Base-by-base conservation (phyloP, 1,140 invertebrate species). In the Drosophila nebulosa region DNA sequence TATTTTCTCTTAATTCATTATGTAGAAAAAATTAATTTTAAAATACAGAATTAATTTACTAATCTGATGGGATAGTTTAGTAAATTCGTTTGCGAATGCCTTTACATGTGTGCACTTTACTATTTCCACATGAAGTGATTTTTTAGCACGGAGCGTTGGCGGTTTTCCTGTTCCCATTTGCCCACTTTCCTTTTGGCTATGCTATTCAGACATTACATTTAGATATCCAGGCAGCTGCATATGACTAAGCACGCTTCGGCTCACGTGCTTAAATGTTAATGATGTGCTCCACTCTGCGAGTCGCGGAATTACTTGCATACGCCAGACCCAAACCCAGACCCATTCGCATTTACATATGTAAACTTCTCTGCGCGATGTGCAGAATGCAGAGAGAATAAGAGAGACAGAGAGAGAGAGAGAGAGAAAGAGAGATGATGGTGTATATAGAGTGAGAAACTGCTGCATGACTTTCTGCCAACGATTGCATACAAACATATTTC, bases 221-320 rank as follows among this genome's bases (percentile, higher is more conserved):
- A 60, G 32, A 46, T 46, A 46, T 42, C 42, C 60, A 30, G 51
- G 52, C 75, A 72, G 79, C 79, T 78, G 79, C 58, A 79, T 55
- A 65, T 84, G 71, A 84, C 75, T 65, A 67, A 51, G 76, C 72
- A 84, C 58, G 80, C 71, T 71, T 26, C 58, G 57, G 26, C 52
- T 83, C 79, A 84, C 75, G 79, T 79, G 76, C 80, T 76, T 74
- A 85, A 84, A 84, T 84, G 79, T 79, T 85, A 85, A 84, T 84
- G 76, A 84, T 84, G 80, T 84, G 61, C 71, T 67, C 52, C 53
- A 46, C 32, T 36, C 55, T 64, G 36, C 62, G 56, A 58, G 55
- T 69, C 42, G 39, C 56, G 58, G 66, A 53, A 69, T 69, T 71
- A 64, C 52, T 64, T 46, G 30, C 53, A 57, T 24, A 27, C 52